These are phyloP conservation scores for Euclidia mi DNA, from an alignment of 2,888 invertebrate species.

Conservation along the genomic window DNA sequence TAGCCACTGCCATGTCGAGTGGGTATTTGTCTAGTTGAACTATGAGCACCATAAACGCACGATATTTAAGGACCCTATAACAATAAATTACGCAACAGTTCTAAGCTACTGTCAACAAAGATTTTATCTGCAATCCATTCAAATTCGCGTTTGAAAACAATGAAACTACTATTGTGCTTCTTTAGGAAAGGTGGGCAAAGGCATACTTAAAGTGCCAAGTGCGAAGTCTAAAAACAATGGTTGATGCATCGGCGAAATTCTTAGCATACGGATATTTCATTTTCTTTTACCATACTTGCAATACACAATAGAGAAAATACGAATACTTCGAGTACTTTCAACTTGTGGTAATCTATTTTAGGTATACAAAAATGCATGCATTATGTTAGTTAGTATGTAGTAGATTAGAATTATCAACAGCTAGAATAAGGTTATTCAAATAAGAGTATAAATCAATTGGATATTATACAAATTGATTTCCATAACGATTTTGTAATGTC, in stretches of 20 bases:
- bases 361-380: conserved; percentile 29
- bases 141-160: conserved; percentile 74
- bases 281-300: conserved; percentile 25
- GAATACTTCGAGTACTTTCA: conserved; percentile 13
- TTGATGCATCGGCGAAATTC: conserved; percentile 56
- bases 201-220: conserved; percentile 74
- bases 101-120: conserved; percentile 65
- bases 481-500: no score
- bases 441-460: no score
- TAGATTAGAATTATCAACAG: no score
- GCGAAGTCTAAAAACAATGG: conserved; percentile 67
- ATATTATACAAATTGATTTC: no score
- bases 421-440: no score
- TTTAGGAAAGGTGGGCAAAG: conserved; percentile 67
- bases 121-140: conserved; percentile 77
- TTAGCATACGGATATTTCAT: conserved; percentile 52
- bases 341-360: conserved; percentile 19
- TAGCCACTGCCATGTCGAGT: conserved; percentile 39
- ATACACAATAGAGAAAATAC: conserved; percentile 23
- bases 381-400: no score
- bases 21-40: conserved; percentile 29
- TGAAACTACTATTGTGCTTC: conserved; percentile 76
- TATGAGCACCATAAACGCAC: conserved; percentile 27
- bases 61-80: conserved; percentile 34
- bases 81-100: conserved; percentile 51